phyloP scores from a whole-genome alignment of 2,888 invertebrate species.

The Andrena minutula region DNA sequence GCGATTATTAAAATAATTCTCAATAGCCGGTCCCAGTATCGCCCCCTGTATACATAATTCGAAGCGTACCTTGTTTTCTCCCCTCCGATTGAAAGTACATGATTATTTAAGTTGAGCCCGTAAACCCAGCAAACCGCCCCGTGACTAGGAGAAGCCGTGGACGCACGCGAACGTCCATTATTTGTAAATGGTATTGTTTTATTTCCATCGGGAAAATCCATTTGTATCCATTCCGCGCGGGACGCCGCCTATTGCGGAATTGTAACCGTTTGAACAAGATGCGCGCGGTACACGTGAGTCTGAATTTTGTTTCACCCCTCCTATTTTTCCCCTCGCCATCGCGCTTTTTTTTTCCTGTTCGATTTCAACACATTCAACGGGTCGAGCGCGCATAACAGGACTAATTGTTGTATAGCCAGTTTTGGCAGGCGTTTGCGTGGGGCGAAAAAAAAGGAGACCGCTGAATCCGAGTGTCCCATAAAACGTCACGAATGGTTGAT shows the following conservation, averaged over 20 bases:
- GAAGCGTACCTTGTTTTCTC: neutral
- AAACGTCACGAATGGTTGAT: slow-evolving; percentile 54
- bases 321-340: too few relatives aligned
- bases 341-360: slow-evolving; percentile 16
- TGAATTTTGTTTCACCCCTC: slow-evolving; percentile 37
- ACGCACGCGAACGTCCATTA: slow-evolving; percentile 47
- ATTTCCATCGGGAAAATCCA: slow-evolving; percentile 56
- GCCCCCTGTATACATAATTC: neutral
- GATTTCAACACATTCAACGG: slow-evolving; percentile 52
- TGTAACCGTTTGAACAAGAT: slow-evolving; percentile 65
- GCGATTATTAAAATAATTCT: too few relatives aligned
- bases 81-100: neutral
- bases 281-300: slow-evolving; percentile 48
- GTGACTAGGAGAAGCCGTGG: slow-evolving; percentile 37
- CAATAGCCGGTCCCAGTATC: neutral
- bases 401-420: slow-evolving; percentile 63
- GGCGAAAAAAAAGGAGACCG: slow-evolving; percentile 42
- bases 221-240: slow-evolving; percentile 58
- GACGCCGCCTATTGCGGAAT: slow-evolving; percentile 55
- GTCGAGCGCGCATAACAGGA: slow-evolving; percentile 56
- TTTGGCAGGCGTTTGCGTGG: slow-evolving; percentile 54
- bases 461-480: slow-evolving; percentile 42
- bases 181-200: slow-evolving; percentile 62
- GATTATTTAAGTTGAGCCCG: slow-evolving; percentile 3
- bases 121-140: slow-evolving; percentile 5